Evolutionary conservation across 2,888 invertebrate genomes (phyloP).

Genomic region (Hemaris fuciformis): DNA sequence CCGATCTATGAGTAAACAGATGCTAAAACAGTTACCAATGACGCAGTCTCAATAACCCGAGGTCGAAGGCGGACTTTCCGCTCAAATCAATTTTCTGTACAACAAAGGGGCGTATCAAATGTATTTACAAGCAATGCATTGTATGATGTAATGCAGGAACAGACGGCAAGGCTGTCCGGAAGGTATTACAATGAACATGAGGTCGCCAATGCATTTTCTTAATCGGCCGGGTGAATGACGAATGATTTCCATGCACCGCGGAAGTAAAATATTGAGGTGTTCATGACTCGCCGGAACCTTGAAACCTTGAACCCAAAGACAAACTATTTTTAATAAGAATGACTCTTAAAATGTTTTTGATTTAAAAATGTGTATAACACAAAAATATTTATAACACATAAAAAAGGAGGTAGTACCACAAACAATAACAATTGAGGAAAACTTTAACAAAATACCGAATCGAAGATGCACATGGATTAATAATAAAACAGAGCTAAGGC

Average conservation of each 20-base stretch:
- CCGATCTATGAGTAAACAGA: not conserved
- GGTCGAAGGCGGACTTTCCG: conserved; percentile 8
- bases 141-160: conserved; percentile 77
- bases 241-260: not conserved
- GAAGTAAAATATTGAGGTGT: not conserved
- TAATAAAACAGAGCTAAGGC: not conserved
- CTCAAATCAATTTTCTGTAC: conserved; percentile 6
- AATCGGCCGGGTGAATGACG: conserved; percentile 26
- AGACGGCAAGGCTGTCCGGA: conserved; percentile 70
- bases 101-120: conserved; percentile 56
- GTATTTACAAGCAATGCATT: conserved; percentile 56
- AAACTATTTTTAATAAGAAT: too few relatives aligned
- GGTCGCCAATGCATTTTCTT: conserved; percentile 62
- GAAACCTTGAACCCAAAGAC: too few relatives aligned
- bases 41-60: not conserved
- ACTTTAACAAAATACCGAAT: not conserved
- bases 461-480: not conserved
- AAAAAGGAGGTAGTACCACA: not conserved
- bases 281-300: too few relatives aligned
- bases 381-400: not conserved
- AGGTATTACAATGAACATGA: conserved; percentile 54
- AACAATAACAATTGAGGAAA: not conserved
- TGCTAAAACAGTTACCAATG: not conserved
- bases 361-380: not conserved
- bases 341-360: too few relatives aligned